Conservation (phyloP, 2,888 invertebrate species). For the Phyto melanocephala region DNA sequence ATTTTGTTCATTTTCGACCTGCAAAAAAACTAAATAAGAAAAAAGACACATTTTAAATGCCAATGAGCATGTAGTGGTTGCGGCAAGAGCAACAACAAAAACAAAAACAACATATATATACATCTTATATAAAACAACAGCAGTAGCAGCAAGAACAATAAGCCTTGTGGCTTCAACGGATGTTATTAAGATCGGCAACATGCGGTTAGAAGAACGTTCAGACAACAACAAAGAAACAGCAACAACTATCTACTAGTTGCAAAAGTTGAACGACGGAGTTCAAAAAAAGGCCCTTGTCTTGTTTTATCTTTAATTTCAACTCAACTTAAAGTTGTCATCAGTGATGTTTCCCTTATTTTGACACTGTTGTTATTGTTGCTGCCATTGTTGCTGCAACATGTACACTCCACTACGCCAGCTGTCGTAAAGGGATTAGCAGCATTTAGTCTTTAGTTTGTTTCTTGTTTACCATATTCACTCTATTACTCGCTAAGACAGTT, state of each 20-base stretch:
- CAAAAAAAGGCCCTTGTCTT: background rate
- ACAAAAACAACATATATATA: conserved; percentile 15
- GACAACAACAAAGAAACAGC: background rate
- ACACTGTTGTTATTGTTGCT: conserved; percentile 29
- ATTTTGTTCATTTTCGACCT: background rate
- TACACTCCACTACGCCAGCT: conserved; percentile 39
- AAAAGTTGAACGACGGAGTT: background rate
- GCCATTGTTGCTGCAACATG: conserved; percentile 40
- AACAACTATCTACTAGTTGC: conserved; percentile 3
- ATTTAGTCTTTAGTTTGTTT: conserved; percentile 34
- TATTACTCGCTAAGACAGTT: background rate
- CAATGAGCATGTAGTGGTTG: conserved; percentile 18
- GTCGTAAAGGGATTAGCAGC: conserved; percentile 56
- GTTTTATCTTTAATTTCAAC: conserved; percentile 33
- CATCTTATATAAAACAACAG: background rate
- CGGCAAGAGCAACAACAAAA: conserved; percentile 29
- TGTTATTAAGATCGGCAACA: conserved; percentile 66
- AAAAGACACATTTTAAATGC: background rate
- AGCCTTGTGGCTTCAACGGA: conserved; percentile 63
- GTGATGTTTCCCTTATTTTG: conserved; percentile 43
- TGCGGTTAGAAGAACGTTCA: conserved; percentile 27
- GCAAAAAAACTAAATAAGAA: background rate
- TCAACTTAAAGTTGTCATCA: conserved; percentile 54
- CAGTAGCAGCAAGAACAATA: conserved; percentile 6
- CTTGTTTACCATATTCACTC: background rate